Conservation (phyloP, 1,140 invertebrate genomes). For the Andrena cerasifolii region DNA sequence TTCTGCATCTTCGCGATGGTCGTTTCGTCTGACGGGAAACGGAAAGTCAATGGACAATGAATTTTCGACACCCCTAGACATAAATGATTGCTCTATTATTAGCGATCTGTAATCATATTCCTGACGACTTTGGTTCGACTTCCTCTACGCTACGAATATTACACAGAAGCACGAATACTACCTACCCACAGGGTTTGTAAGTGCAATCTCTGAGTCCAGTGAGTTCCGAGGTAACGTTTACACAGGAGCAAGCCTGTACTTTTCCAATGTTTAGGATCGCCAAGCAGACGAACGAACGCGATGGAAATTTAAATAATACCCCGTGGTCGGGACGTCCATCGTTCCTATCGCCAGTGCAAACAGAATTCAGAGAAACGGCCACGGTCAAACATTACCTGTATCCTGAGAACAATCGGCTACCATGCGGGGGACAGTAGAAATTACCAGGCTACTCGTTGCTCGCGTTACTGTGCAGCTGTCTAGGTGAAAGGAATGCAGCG, state of each 20-base stretch:
- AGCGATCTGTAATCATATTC: too few species aligned
- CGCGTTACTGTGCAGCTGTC: background rate
- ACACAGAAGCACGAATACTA: too few species aligned
- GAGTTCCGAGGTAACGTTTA: too few species aligned
- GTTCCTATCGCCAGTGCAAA: conserved; percentile 28
- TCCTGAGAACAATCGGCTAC: conserved; percentile 12
- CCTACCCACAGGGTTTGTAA: too few species aligned
- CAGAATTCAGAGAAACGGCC: conserved; percentile 5
- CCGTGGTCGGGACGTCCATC: conserved; percentile 10
- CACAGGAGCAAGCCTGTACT: too few species aligned
- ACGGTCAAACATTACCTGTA: conserved; percentile 28
- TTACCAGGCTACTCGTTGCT: background rate
- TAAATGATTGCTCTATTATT: too few species aligned
- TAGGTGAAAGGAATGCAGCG: too few species aligned
- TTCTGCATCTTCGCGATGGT: background rate
- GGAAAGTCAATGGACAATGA: background rate
- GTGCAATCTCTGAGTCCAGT: too few species aligned
- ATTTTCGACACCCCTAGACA: background rate
- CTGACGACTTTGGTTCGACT: too few species aligned
- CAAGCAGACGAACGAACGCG: conserved; percentile 16
- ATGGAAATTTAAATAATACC: conserved; percentile 42
- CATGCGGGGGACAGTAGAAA: conserved; percentile 4
- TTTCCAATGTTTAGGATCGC: too few species aligned
- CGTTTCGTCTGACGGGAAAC: background rate
- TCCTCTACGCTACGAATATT: too few species aligned